Conservation (phyloP, 2,797 vertebrate species). For the Leontopithecus rosalia region DNA sequence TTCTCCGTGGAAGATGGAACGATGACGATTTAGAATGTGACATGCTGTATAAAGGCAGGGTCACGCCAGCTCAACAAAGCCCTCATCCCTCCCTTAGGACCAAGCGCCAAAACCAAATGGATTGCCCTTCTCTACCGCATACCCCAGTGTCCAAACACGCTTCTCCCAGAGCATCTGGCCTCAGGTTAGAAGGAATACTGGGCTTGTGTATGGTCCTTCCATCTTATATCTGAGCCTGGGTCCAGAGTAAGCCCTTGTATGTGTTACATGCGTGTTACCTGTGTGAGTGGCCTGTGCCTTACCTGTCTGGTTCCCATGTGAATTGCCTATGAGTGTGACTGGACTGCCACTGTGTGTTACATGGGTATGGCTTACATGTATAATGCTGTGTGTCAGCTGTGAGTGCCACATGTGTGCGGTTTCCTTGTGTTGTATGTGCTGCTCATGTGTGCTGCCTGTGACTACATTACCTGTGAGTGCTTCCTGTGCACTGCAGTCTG, state of each 20-base stretch:
- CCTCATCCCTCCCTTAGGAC: background rate
- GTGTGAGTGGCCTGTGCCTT: background rate
- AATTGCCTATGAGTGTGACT: background rate
- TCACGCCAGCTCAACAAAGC: rapidly evolving
- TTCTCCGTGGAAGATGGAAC: background rate
- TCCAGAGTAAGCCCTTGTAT: background rate
- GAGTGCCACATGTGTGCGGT: background rate
- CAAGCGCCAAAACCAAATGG: background rate
- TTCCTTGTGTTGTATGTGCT: background rate
- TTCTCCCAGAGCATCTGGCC: background rate
- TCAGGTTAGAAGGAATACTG: background rate
- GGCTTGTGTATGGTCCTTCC: too few relatives aligned
- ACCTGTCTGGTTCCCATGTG: background rate
- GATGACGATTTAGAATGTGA: background rate
- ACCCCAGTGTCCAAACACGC: background rate
- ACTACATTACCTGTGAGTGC: background rate
- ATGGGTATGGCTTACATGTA: background rate
- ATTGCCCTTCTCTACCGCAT: background rate
- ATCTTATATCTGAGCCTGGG: too few relatives aligned
- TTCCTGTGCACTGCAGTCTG: background rate
- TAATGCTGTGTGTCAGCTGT: too few relatives aligned
- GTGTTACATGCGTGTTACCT: background rate
- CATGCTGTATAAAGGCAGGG: background rate
- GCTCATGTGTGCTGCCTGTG: too few relatives aligned
- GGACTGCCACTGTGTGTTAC: background rate